Evolutionary conservation across 1,140 invertebrate species (phyloP), one percentile per base, ranked within the genome.

Genomic region (Chrysopa pallens): DNA sequence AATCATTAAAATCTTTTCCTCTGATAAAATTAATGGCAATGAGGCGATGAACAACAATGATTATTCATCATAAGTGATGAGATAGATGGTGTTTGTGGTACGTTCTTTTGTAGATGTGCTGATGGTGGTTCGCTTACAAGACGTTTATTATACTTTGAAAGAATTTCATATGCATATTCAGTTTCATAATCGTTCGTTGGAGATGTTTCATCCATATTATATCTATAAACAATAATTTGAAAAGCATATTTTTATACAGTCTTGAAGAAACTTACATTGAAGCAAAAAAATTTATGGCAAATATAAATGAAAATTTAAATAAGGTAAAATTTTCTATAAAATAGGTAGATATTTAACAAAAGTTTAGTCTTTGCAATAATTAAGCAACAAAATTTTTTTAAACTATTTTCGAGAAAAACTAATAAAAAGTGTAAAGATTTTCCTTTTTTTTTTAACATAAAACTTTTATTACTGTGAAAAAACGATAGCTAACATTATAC

Each of bases 101-200:
- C 17, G 2, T 2, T 3, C 17, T 23, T 23, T 23, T 23, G 17
- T 23, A 23, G 5, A 23, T 23, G 17, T 23, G n/a, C 9, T 33
- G 31, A 7, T 31, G 27, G 12, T 27, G 40, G 8, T 31, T 23
- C 9, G 7, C 47, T 33, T 14, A 50, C 42, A 13, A 62, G 41
- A 47, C 52, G 53, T 49, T 61, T 60, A 52, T 64, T 63, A 37
- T 60, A 14, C 58, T 72, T 72, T 50, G 67, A 69, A 42, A 71
- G 52, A 43, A 72, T 72, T 51, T 69, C 60, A 54, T 70, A 71
- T 15, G 67, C 62, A 38, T 59, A 59, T 37, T 61, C 52, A 45
- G 67, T 61, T 17, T 66, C 54, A 12, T 67, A 56, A 48, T 68
- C 62, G 48, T 59, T 57, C 6, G 51, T 15, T 7, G 69, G 69